Conservation (phyloP, 1,140 invertebrate genomes). For the Euglossa dilemma region DNA sequence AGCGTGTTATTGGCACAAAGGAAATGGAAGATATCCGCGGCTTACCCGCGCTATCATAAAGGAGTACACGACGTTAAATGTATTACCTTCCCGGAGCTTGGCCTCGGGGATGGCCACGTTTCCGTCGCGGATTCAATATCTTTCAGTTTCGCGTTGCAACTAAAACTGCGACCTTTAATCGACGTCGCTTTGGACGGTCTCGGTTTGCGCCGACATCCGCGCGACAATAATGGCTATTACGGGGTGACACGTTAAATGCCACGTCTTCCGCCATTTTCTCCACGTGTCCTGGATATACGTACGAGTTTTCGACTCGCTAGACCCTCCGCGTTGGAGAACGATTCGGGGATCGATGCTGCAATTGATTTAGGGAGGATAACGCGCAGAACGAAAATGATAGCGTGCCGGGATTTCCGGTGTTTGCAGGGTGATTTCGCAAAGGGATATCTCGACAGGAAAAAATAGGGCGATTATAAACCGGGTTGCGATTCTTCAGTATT, state of each 20-base stretch:
- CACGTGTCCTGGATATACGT: not conserved
- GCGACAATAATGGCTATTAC: not conserved
- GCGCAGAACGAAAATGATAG: too few relatives aligned
- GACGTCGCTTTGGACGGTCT: not conserved
- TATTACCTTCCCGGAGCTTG: slow-evolving; percentile 13
- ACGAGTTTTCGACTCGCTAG: not conserved
- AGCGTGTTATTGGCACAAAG: slow-evolving; percentile 29
- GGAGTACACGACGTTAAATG: slow-evolving; percentile 23
- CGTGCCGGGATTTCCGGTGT: too few relatives aligned
- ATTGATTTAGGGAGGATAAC: not conserved
- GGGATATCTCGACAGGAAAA: too few relatives aligned
- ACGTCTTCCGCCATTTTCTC: not conserved
- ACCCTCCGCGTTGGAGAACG: not conserved
- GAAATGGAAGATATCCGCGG: slow-evolving; percentile 20
- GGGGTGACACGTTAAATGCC: not conserved
- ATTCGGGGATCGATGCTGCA: not conserved
- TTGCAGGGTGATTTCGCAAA: too few relatives aligned
- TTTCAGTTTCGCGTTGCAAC: not conserved
- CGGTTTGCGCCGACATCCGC: not conserved
- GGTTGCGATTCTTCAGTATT: too few relatives aligned
- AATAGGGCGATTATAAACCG: too few relatives aligned
- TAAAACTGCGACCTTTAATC: slow-evolving; percentile 24
- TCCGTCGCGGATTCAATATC: slow-evolving; percentile 17
- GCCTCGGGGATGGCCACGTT: not conserved
- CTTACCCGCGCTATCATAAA: slow-evolving; percentile 35